Base-by-base conservation (phyloP, 2,888 invertebrate genomes). In the Epistrophe grossulariae region DNA sequence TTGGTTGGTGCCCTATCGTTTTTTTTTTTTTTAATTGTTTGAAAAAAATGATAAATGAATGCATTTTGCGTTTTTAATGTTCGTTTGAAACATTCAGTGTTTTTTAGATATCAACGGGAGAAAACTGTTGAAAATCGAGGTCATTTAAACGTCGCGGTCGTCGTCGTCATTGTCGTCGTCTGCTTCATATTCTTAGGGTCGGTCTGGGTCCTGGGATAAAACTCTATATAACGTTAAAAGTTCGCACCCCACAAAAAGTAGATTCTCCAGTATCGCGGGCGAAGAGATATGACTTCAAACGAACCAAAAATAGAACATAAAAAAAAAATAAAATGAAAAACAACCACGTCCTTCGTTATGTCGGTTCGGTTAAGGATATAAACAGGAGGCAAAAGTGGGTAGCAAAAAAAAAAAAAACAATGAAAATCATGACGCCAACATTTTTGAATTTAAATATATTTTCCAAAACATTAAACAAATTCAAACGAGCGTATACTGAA, bases 401-500 rank as follows among this genome's bases (percentile, higher is more conserved):
- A 55, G 10, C 55, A 19, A 84, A 45, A 60, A 60, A 59, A 52
- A 55, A 66, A 24, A 60, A 60, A 59, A 52, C 19, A 24, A n/a
- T 57, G 55, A 52, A 68, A 55, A 66, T 59, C 50, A 55, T 64
- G 78, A 70, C 73, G 78, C 79, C 72, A 81, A 68, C 81, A 74
- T 55, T 87, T 84, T 80, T 70, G 66, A 71, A 82, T 79, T 71
- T 74, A 62, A 62, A 62, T 40, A 79, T 82, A 87, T 82, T 87
- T 82, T 87, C 87, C 82, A 66, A 74, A 50, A 87, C 78, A 87
- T 87, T 87, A 79, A 87, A 59, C 79, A 82, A 74, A 76, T 28
- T 79, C 70, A 87, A 79, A 82, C 79, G 79, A 82, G 79, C 82
- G 45, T 82, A 40, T 40, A 71, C 31, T 66, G 71, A 79, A 79